Evolutionary conservation across 2,888 invertebrate species (phyloP), one percentile per base, ranked within the genome.

Genomic region (Eupithecia tripunctaria): DNA sequence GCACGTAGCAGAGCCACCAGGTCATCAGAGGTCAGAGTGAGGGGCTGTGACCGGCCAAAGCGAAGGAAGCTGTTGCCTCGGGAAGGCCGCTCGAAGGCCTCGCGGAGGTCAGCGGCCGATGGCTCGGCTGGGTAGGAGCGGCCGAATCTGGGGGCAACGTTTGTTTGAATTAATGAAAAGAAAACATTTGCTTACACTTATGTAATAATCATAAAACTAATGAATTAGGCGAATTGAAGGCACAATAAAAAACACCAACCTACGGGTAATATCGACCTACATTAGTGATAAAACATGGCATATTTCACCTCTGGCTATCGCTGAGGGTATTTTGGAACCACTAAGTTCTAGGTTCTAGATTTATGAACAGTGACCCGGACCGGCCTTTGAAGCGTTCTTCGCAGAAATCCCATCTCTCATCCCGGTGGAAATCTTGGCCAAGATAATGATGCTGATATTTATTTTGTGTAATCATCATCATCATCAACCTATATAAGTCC

Each of bases 31-130:
- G 90, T 86, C 38, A 93, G 81, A 1, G 89, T 81, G 38, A 91
- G 75, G 1, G 92, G 91, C 67, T 92, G 92, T 4, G 93, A 89
- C 74, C 91, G 87, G 1, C 94, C 94, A 70, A 94, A 91, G 71
- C 94, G 91, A 1, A 94, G 88, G 79, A 94, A 93, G 72, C 87
- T 92, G 86, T 92, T 90, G 56, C 91, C 90, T 72, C 90, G 84
- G 21, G 86, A 80, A 6, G 90, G 87, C 0, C 90, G 85, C 68
- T 90, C 87, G 76, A 92, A 84, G 0, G 86, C 84, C 47, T 93
- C 94, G 25, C 91, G 84, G 18, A 94, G 80, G 64, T 94, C 94
- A 0, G 90, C 91, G 3, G 93, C 92, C 67, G 94, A 90, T 0
- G 91, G 87, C 71, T 93, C 93, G 32, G 86, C 84, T 1, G 93